Conservation (phyloP, 2,888 invertebrate genomes). For the Petrolisthes cinctipes region DNA sequence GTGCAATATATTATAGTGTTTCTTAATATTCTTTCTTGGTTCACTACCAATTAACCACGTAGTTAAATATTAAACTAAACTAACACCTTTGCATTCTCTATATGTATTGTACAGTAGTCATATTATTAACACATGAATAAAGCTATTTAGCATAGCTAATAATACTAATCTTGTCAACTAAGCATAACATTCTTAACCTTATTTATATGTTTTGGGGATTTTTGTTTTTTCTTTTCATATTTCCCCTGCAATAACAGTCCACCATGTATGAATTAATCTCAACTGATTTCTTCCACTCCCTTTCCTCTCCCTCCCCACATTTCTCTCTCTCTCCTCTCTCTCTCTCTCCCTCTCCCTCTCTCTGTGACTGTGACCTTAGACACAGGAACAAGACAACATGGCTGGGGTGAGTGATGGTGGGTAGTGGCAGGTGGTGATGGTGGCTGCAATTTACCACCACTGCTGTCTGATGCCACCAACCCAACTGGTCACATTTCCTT, state of each 20-base stretch:
- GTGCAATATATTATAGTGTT: too few relatives aligned
- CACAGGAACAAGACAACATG: constrained; percentile 55
- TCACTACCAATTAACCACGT: background rate
- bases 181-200: background rate
- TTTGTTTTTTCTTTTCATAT: background rate
- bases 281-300: background rate
- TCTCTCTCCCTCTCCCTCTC: constrained; percentile 13
- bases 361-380: constrained; percentile 2
- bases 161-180: background rate
- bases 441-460: background rate
- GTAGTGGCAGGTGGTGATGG: background rate
- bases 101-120: background rate
- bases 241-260: background rate
- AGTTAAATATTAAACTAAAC: background rate
- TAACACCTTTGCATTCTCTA: background rate
- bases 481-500: background rate
- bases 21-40: constrained; percentile 4
- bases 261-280: background rate
- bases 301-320: background rate
- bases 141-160: background rate
- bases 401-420: constrained; percentile 50
- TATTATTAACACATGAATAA: background rate
- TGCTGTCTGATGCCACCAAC: background rate
- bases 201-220: background rate
- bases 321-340: constrained; percentile 10